Base-by-base conservation (phyloP, 2,888 invertebrate species). In the Crepidodera aurea region DNA sequence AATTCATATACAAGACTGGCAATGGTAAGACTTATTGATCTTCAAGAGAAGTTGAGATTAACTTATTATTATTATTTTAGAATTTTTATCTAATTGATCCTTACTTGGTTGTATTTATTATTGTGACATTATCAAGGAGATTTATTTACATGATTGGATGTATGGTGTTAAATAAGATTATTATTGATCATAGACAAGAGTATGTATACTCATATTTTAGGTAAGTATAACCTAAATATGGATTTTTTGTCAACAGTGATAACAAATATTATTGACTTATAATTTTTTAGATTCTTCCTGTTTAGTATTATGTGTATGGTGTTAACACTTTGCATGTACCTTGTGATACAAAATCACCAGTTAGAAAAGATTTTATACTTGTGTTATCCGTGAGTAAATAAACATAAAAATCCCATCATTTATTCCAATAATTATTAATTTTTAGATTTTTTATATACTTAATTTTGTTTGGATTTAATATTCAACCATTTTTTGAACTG, bases 61-160 rank as follows among this genome's bases (percentile, higher is more conserved):
- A 15, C n/a, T 8, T 44, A 22, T 22, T n/a, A 12, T 19, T 44
- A 12, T 44, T 22, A 2, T 88, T 90, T 66, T 85, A 98, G 97
- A 96, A 97, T 81, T 93, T 96, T 80, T 93, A 98, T 80, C 83
- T 98, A 70, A 96, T 98, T 75, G 97, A 98, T 79, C 87, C 89
- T 0, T 90, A 96, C 79, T 82, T 98, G 60, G 88, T 96, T 40
- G 85, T 89, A 56, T 93, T 98, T 77, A 92, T 97, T 69, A 83
- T 90, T 59, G 86, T 93, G 6, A 85, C 97, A 71, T 84, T 96
- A 72, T 88, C 90, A 16, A 84, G 96, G 60, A 86, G 96, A 72
- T 84, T 98, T 57, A 80, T 96, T 7, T 91, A 91, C 64, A 68
- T 78, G 48, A 27, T 77, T 12, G 78, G 78, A 7, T 76, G 77